Evolutionary conservation across 2,888 invertebrate species (phyloP).

Genomic region (Deladenus siricidicola): DNA sequence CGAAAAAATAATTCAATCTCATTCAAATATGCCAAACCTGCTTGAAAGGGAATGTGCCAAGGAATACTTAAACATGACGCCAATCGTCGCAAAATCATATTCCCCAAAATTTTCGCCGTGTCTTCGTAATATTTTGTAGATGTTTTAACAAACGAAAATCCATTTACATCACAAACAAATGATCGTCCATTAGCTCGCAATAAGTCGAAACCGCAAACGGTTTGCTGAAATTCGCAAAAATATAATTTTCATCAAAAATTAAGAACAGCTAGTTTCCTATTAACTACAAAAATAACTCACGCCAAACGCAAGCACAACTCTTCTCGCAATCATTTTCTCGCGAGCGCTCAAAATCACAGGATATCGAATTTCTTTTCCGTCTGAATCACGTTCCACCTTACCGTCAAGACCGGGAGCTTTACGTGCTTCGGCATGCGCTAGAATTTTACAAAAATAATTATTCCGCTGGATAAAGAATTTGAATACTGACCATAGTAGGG

Average conservation of each 20-base stretch:
- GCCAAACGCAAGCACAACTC: slow-evolving; percentile 70
- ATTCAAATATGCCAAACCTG: slow-evolving; percentile 18
- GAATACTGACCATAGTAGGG: slow-evolving; percentile 72
- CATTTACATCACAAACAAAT: slow-evolving; percentile 98
- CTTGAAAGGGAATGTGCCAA: slow-evolving; percentile 89
- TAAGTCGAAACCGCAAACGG: slow-evolving; percentile 97
- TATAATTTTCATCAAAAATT: neutral
- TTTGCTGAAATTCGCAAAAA: slow-evolving; percentile 65
- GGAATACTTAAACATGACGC: slow-evolving; percentile 93
- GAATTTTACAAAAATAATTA: slow-evolving; percentile 3
- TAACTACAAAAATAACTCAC: slow-evolving; percentile 46
- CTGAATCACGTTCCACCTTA: slow-evolving; percentile 68
- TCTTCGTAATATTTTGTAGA: slow-evolving; percentile 99
- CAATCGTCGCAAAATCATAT: slow-evolving; percentile 88
- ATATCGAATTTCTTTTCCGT: slow-evolving; percentile 91
- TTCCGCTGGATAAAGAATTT: neutral
- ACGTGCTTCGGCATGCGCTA: slow-evolving; percentile 82
- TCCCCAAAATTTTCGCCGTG: slow-evolving; percentile 93
- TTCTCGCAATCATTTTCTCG: slow-evolving; percentile 92
- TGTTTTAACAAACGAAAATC: slow-evolving; percentile 98
- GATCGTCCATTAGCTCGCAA: slow-evolving; percentile 90
- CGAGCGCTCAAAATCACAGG: slow-evolving; percentile 93
- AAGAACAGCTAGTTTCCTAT: neutral
- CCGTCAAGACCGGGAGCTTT: slow-evolving; percentile 76
- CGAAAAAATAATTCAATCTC: neutral